phyloP scores from a whole-genome alignment of 2,797 vertebrate species.

The Gallirallus australis region DNA sequence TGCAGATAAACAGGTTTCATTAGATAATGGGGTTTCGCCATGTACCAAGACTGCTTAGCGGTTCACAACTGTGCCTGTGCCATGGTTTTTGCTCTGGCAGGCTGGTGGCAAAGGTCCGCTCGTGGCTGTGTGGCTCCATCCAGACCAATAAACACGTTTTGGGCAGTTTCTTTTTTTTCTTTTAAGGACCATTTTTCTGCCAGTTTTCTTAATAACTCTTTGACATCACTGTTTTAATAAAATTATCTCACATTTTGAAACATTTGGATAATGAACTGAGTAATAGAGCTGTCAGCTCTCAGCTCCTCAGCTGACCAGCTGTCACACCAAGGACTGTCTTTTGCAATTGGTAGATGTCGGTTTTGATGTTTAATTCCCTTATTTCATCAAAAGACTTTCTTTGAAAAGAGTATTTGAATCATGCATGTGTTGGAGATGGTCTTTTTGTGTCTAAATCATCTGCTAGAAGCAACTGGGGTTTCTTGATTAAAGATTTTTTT shows the following conservation, averaged over 20 bases:
- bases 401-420: constrained; percentile 3
- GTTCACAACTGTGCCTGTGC: background rate
- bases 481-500: background rate
- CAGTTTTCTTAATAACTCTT: background rate
- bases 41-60: background rate
- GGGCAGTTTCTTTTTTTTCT: background rate
- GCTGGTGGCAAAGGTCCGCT: background rate
- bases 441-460: background rate
- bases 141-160: background rate
- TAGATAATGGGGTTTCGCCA: background rate
- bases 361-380: constrained; percentile 49
- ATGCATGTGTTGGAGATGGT: background rate
- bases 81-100: background rate
- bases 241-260: background rate
- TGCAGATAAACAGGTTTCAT: background rate
- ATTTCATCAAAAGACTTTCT: constrained; percentile 21
- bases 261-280: background rate
- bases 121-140: background rate
- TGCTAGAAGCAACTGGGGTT: background rate
- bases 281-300: background rate
- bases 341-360: background rate
- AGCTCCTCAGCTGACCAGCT: constrained; percentile 33
- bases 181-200: background rate
- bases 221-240: background rate
- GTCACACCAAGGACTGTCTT: background rate